Evolutionary conservation across 1,140 invertebrate species (phyloP), one percentile per base, ranked within the genome.

Genomic region (Lasioglossum albipes): DNA sequence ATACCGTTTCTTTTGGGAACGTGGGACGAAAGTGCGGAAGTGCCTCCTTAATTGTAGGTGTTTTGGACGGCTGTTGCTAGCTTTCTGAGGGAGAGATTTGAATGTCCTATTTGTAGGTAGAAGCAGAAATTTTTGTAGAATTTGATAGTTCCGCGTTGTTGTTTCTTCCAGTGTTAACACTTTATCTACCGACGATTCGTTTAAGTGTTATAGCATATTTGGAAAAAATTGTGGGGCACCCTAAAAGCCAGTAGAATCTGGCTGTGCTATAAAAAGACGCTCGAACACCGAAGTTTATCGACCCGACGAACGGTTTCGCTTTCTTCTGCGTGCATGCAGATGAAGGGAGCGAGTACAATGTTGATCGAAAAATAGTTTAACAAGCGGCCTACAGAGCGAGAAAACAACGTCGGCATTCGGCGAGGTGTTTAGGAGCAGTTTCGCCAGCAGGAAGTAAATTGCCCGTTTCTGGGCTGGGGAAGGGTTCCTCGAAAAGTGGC

Each of bases 401-500:
- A 71, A 52, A 72, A 77, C 31, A 16, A 6, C 36, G 68, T n/a
- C 27, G 22, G 20, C 52, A 66, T 66, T 45, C 16, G 41, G 1
- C 41, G 31, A 74, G 71, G 20, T 79, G 41, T 61, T 75, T 54
- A 45, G 71, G 13, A 59, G 61, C 59, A 67, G 41, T 67, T 59
- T 67, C 64, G 49, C 18, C 41, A 57, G 22, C 20, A 16, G 65
- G 42, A 45, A 70, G 79, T 70, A 69, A 69, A 75, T 76, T 81
- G 65, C 66, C 65, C 31, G 73, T 69, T 57, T 65, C 65, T 76
- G 57, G 52, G 71, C 2, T 59, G 57, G 16, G 18, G 18, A 61
- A 36, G 45, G 45, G 59, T 70, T 61, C 66, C 13, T 16, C 79
- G 79, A 78, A 76, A 70, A 82, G 41, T 59, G 65, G 73, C 71